Base-by-base conservation (phyloP, 2,888 invertebrate genomes). In the Volucella bombylans region DNA sequence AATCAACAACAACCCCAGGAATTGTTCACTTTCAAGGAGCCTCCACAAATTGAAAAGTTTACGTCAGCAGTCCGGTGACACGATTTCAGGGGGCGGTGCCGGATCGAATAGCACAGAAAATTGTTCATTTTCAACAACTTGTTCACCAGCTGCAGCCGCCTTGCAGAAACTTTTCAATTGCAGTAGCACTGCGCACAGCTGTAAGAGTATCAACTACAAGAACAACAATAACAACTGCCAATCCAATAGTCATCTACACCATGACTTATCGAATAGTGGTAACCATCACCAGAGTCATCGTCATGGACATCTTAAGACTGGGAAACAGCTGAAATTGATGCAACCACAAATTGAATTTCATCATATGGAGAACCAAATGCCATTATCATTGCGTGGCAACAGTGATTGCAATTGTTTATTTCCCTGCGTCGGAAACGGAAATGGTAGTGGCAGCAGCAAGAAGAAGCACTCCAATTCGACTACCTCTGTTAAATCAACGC, bases 161-260 rank as follows among this genome's bases (percentile, higher is more conserved):
- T 87, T 91, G 76, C 92, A 92, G 86, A 91, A 91, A 88, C 89
- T 91, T 83, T 91, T 91, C 88, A 91, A 90, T 87, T 91, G 91
- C 88, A 90, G 89, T 81, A 87, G 87, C 87, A 62, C 81, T 39
- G 61, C 76, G 9, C 76, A 85, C 59, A 81, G 81, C 64, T 85
- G 85, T 72, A 85, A 61, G 67, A 87, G 87, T 76, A 87, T 86
- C 71, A 86, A 82, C 71, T 82, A 72, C 71, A 79, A 55, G 57
- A 74, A 82, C 65, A 82, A 69, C 49, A 76, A 65, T 67, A 86
- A 69, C 31, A 76, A 77, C 57, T 87, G 87, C 72, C 85, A 76
- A 71, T 61, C 73, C 43, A 79, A 69, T 78, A 78, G 79, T 39
- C 86, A 80, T 54, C 65, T 73, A 71, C 72, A 68, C 41, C 82